These are phyloP conservation scores for Furnarius figulus DNA, from an alignment of 2,113 vertebrate genomes.

Conservation along the genomic window DNA sequence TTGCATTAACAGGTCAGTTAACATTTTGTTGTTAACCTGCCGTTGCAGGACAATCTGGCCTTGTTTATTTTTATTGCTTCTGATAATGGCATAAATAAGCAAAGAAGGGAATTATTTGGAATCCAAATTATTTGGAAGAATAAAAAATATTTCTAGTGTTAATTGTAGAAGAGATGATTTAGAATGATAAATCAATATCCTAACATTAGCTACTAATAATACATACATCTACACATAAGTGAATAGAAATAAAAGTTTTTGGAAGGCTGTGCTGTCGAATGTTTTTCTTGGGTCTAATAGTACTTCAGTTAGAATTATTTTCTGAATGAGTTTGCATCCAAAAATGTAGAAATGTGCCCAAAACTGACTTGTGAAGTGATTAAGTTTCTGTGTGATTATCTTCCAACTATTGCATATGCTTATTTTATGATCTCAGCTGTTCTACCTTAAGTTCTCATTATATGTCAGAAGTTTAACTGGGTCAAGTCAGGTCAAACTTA, in stretches of 20 bases:
- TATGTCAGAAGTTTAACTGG: conserved; percentile 36
- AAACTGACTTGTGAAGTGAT: conserved; percentile 42
- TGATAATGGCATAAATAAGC: background rate
- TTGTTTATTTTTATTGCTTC: background rate
- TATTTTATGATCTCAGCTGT: conserved; percentile 47
- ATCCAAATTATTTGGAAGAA: background rate
- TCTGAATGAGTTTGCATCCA: conserved; percentile 57
- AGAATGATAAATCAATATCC: background rate
- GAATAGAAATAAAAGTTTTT: background rate
- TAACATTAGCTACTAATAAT: background rate
- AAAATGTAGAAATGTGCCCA: conserved; percentile 40
- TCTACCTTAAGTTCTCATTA: conserved; percentile 45
- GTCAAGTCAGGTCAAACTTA: conserved; percentile 35
- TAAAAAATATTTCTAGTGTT: background rate
- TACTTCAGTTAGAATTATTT: conserved; percentile 45
- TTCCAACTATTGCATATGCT: conserved; percentile 28
- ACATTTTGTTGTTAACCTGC: background rate
- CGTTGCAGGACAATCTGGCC: background rate
- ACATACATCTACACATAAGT: background rate
- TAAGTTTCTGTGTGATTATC: conserved; percentile 39
- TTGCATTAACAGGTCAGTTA: background rate
- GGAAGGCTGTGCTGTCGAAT: background rate
- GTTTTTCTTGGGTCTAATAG: conserved; percentile 33
- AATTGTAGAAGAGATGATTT: background rate
- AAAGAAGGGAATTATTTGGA: background rate